Base-by-base conservation (phyloP, 2,797 vertebrate genomes). In the Macropodus opercularis region DNA sequence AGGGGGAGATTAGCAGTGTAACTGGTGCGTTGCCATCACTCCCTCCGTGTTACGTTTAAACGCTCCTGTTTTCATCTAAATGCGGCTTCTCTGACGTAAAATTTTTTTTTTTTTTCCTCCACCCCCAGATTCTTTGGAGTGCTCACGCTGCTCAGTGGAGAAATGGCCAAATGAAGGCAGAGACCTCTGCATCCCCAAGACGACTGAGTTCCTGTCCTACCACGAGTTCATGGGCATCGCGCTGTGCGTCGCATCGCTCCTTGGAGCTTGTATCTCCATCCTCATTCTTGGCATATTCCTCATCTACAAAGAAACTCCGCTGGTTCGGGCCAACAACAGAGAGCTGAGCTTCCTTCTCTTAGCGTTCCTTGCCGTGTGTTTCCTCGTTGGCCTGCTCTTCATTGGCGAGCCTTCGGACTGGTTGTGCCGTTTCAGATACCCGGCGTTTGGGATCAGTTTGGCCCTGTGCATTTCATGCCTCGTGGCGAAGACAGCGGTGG, bases 241-340 rank as follows among this genome's bases (percentile, higher is more conserved):
- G 15, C 47, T 92, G 4, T 84, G 82, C 73, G 51, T 51, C 27
- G 50, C 84, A 51, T 88, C 84, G 21, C 34, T 75, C 6, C 53
- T 88, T 0, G 91, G 91, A 57, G 86, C 86, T 21, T 85, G 66
- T 52, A 35, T 70, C 35, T 83, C 87, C 39, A 50, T 84, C 27
- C 66, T 65, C 4, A 70, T 90, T 21, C 49, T 90, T 5, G 63
- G 35, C n/a, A 69, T 90, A 47, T 90, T 91, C 60, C 46, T 80
- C 10, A 42, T 5, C 24, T 63, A 80, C 52, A 90, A 79, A 71
- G 75, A 86, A 23, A 91, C 90, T 13, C 89, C 90, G 14, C 57
- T 93, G 17, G 85, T 93, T 26, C 81, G 89, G 26, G 92, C 84
- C 22, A 93, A 92, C 75, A 93, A 93, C 70, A 91, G 90, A 70